phyloP scores from a whole-genome alignment of 2,888 invertebrate species.

The Fragum sueziense region DNA sequence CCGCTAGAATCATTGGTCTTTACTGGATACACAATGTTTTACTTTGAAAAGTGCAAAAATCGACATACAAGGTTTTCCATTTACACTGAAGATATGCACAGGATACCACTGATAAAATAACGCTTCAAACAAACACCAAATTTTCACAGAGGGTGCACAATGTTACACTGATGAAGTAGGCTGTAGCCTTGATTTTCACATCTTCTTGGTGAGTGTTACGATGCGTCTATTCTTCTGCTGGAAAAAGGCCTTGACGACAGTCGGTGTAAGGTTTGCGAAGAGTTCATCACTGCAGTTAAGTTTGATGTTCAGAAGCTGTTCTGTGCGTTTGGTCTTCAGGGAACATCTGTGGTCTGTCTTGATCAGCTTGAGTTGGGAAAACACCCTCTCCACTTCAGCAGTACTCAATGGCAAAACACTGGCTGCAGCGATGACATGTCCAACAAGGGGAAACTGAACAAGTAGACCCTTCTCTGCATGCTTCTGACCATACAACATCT shows the following conservation, averaged over 20 bases:
- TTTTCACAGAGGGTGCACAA: not conserved
- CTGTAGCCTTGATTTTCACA: too few relatives aligned
- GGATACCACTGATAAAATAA: too few relatives aligned
- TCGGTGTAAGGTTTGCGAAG: not conserved
- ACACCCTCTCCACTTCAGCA: slow-evolving; percentile 29
- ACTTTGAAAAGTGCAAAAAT: too few relatives aligned
- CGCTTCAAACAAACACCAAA: too few relatives aligned
- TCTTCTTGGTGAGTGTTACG: not conserved
- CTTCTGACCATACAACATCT: slow-evolving; percentile 1
- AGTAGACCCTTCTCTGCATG: slow-evolving; percentile 17
- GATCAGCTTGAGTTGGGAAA: slow-evolving; percentile 37
- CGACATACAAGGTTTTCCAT: too few relatives aligned
- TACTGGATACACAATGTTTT: too few relatives aligned
- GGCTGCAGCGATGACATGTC: too few relatives aligned
- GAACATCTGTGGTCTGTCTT: slow-evolving; percentile 32
- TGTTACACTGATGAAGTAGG: not conserved
- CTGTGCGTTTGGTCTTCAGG: slow-evolving; percentile 11
- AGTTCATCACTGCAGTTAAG: slow-evolving; percentile 27
- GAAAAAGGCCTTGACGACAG: not conserved
- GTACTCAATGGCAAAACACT: too few relatives aligned
- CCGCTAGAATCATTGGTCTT: too few relatives aligned
- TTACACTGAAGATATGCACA: too few relatives aligned
- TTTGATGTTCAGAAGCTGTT: slow-evolving; percentile 28
- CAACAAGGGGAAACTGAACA: slow-evolving; percentile 8
- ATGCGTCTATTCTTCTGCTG: too few relatives aligned